Conservation (phyloP, 2,113 vertebrate genomes). For the Leiothrix lutea region DNA sequence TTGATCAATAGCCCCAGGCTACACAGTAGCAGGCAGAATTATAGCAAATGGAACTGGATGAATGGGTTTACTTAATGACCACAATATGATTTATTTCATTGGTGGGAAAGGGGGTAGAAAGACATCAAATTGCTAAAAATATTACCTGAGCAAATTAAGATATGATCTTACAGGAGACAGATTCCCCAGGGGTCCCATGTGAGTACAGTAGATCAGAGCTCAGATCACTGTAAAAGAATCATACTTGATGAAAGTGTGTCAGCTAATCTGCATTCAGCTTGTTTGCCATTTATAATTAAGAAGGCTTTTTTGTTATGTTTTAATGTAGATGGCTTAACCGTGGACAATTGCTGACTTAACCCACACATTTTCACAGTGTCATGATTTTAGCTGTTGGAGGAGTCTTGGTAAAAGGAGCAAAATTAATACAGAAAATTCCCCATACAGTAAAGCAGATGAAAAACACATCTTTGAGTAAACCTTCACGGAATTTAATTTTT, state of each 20-base stretch:
- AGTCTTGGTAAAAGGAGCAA: neutral
- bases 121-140: constrained; percentile 56
- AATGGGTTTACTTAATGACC: constrained; percentile 59
- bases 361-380: neutral
- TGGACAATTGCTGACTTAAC: neutral
- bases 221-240: neutral
- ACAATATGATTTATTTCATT: constrained; percentile 61
- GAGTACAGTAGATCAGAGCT: neutral
- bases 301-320: neutral
- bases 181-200: neutral
- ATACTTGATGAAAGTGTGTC: neutral
- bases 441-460: neutral
- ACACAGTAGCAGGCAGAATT: constrained; percentile 34
- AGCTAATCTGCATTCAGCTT: neutral
- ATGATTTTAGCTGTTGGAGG: neutral
- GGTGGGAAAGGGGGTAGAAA: constrained; percentile 12
- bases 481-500: neutral
- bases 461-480: neutral
- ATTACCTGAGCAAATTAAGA: constrained; percentile 6
- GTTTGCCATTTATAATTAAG: constrained; percentile 6
- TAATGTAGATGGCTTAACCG: neutral
- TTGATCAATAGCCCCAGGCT: constrained; percentile 61
- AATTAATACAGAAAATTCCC: neutral
- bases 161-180: constrained; percentile 1
- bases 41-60: constrained; percentile 57